These are phyloP conservation scores for Pteronotus mesoamericanus DNA, from an alignment of 2,797 vertebrate genomes.

Conservation along the genomic window DNA sequence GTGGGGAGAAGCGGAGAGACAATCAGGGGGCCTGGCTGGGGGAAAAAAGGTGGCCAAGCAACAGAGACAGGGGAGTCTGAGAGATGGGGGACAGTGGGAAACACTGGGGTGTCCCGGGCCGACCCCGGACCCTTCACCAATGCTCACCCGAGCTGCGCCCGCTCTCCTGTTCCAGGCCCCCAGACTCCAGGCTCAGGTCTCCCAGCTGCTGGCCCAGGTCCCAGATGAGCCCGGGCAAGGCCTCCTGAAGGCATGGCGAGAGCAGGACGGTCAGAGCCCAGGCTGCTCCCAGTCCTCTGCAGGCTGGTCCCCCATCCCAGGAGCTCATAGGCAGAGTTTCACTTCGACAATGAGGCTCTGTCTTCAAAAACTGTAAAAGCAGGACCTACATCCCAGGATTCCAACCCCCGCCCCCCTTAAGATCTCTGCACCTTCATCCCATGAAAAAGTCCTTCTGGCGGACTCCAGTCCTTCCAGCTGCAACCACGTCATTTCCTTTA, in stretches of 20 bases:
- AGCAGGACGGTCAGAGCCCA: constrained; percentile 1
- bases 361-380: neutral
- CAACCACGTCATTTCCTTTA: neutral
- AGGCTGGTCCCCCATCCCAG: neutral
- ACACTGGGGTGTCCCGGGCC: neutral
- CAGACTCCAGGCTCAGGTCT: constrained; percentile 84
- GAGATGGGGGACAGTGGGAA: neutral
- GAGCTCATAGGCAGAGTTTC: neutral
- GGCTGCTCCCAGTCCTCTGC: neutral
- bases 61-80: neutral
- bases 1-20: neutral
- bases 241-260: constrained; percentile 55
- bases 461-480: neutral
- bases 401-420: neutral
- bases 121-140: neutral
- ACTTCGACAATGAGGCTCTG: neutral
- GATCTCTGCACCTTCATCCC: neutral
- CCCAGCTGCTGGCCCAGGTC: constrained; percentile 89
- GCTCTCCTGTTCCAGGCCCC: constrained; percentile 75
- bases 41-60: neutral
- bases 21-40: neutral
- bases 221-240: constrained; percentile 84
- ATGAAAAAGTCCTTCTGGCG: neutral
- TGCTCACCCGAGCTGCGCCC: constrained; percentile 83
- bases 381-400: neutral